phyloP scores from a whole-genome alignment of 2,888 invertebrate genomes.

The Trachelus stipa region DNA sequence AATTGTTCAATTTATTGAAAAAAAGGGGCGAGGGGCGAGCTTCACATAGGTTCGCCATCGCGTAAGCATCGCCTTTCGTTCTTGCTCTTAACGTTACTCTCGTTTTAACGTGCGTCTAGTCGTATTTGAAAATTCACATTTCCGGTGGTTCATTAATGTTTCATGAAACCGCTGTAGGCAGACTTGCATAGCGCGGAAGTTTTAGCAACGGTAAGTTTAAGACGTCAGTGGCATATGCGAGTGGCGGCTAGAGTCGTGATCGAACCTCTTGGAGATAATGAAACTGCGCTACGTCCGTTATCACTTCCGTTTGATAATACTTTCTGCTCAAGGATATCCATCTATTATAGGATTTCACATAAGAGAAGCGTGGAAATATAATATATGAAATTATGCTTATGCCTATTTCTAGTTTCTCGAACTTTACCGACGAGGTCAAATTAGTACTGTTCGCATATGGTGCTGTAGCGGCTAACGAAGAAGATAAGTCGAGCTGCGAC shows the following conservation, averaged over 20 bases:
- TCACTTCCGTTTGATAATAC: not conserved
- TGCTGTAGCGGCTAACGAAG: not conserved
- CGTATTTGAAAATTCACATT: not conserved
- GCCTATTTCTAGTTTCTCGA: not conserved
- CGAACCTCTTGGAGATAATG: not conserved
- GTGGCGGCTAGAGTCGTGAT: not conserved
- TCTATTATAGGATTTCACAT: not conserved
- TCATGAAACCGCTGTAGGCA: not conserved
- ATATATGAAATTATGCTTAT: not conserved
- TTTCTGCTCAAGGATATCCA: not conserved
- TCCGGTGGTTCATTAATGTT: not conserved
- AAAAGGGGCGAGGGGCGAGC: too few species aligned
- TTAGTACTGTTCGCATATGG: not conserved
- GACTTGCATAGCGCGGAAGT: not conserved
- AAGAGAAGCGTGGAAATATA: not conserved
- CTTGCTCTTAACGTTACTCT: not conserved
- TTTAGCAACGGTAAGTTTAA: not conserved
- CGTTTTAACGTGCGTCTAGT: not conserved
- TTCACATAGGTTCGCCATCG: not conserved
- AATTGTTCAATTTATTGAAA: too few species aligned
- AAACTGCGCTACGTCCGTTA: not conserved
- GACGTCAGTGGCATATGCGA: not conserved
- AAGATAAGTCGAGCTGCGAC: not conserved
- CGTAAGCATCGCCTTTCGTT: not conserved
- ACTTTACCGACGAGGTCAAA: not conserved